Evolutionary conservation across 2,113 vertebrate genomes (phyloP), one percentile per base, ranked within the genome.

Genomic region (Cephalopholis sonnerati): DNA sequence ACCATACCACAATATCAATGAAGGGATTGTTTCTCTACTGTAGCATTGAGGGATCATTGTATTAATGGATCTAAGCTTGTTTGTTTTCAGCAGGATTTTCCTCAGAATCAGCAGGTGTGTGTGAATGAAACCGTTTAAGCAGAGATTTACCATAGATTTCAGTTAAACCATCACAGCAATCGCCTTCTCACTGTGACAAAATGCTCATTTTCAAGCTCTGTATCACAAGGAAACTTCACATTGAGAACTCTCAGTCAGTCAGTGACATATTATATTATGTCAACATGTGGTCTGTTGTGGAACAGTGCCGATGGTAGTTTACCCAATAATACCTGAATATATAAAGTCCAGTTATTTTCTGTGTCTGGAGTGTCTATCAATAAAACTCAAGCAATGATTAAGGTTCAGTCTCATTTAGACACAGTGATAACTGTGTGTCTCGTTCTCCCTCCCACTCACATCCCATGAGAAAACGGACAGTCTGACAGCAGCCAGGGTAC

Each of bases 11-110:
- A 39, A 6, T 63, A 46, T 69, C 29, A 86, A 80, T 50, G 27
- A 61, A 54, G 15, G 17, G 16, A 77, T 82, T 84, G 66, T 85
- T 82, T 64, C 12, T n/a, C 25, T n/a, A 4, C 57, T 65, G 50
- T 12, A 55, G 44, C 0, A 0, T 51, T 75, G 81, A 41, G 46
- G 57, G 64, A 65, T 88, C 27, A 72, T 73, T 22, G 27, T 53
- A 51, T 66, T 83, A 74, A 73, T 24, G 62, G n/a, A 70, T 62
- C 79, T 71, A 48, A 74, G 41, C 71, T 41, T 80, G 48, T 57
- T 85, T 81, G 54, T 76, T 71, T 74, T 81, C 39, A 46, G 25
- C 20, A 59, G 36, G 58, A 73, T 77, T 85, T 78, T 69, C 36
- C 24, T 27, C 48, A 64, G 61, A 84, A 74, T 75, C 36, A 66